Conservation (phyloP, 2,113 vertebrate species). For the Hyperoodon ampullatus region DNA sequence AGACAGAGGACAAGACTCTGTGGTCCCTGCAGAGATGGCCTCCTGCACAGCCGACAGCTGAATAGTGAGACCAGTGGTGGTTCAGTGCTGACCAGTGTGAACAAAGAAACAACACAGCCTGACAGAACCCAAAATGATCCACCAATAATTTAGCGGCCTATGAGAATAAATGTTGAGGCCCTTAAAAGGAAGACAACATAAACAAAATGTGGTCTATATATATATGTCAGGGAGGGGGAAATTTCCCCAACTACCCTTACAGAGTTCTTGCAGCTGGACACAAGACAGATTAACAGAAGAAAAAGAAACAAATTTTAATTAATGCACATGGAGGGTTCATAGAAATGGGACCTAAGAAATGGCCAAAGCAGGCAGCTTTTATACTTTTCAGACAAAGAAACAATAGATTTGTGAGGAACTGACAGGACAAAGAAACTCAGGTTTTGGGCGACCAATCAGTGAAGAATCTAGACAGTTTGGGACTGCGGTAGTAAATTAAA, state of each 20-base stretch:
- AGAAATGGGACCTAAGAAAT: no score
- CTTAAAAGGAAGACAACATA: background rate
- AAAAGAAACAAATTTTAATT: no score
- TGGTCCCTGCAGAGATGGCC: background rate
- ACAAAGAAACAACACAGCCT: background rate
- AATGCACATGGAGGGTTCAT: no score
- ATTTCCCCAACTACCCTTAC: background rate
- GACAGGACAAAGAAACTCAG: no score
- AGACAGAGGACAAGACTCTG: background rate
- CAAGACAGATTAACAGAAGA: background rate
- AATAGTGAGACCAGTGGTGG: background rate
- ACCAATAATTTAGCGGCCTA: background rate
- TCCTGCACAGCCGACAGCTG: background rate
- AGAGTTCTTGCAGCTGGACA: background rate
- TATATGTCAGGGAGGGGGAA: background rate
- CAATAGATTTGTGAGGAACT: no score
- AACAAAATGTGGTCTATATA: background rate
- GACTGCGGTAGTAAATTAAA: no score
- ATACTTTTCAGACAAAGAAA: no score
- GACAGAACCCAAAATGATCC: background rate
- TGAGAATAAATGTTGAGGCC: background rate
- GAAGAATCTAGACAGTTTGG: no score
- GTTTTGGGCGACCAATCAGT: no score
- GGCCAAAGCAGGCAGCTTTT: no score
- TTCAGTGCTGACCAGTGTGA: background rate